Evolutionary conservation across 2,113 vertebrate species (phyloP).

Genomic region (Noctilio leporinus): DNA sequence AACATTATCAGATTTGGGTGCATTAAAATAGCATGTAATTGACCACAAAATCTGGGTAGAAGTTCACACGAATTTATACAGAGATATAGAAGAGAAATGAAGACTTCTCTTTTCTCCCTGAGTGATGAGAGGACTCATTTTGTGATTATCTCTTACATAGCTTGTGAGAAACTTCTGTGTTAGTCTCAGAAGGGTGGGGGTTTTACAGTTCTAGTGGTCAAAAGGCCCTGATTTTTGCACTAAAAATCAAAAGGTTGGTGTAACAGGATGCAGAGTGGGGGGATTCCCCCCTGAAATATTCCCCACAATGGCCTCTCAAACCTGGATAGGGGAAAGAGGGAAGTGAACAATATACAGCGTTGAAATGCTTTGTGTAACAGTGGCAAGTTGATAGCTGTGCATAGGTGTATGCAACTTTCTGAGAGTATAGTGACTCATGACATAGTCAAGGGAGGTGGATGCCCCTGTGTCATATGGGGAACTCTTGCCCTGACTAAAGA

Average conservation of each 20-base stretch:
- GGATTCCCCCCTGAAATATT: too few relatives aligned
- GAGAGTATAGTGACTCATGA: too few relatives aligned
- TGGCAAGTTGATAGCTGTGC: too few relatives aligned
- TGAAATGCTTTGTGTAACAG: too few relatives aligned
- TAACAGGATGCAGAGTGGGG: too few relatives aligned
- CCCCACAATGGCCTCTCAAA: too few relatives aligned
- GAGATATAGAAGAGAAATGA: neutral
- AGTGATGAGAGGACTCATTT: neutral
- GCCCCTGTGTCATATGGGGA: too few relatives aligned
- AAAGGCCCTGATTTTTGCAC: neutral
- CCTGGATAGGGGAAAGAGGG: too few relatives aligned
- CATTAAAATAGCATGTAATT: neutral
- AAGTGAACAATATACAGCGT: too few relatives aligned
- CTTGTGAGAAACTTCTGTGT: neutral
- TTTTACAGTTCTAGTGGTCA: neutral
- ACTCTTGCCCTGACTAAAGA: too few relatives aligned
- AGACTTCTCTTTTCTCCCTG: neutral
- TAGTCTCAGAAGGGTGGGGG: neutral
- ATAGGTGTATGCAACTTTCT: too few relatives aligned
- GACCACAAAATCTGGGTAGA: neutral
- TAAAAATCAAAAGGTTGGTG: neutral
- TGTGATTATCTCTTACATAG: neutral
- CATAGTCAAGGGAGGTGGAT: too few relatives aligned
- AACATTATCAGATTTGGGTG: neutral
- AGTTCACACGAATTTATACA: neutral